Evolutionary conservation across 2,797 vertebrate genomes (phyloP).

Genomic region (Phoebastria nigripes): DNA sequence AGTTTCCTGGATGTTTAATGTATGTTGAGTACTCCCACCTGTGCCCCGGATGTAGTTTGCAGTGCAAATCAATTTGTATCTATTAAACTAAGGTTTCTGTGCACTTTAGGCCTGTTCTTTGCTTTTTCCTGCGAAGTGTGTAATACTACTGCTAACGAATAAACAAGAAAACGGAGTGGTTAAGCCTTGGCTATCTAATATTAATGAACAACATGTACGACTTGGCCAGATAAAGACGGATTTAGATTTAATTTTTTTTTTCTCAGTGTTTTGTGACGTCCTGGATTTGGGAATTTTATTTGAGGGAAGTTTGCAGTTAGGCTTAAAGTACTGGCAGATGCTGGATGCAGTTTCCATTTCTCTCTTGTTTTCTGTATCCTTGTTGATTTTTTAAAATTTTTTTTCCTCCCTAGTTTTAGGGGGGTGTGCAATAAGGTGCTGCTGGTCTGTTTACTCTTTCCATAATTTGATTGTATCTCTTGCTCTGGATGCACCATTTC

Average conservation of each 20-base stretch:
- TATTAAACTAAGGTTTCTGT: background rate
- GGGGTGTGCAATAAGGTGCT: background rate
- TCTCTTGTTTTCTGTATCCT: background rate
- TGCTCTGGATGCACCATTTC: background rate
- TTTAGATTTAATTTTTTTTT: background rate
- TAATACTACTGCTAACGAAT: background rate
- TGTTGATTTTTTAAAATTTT: background rate
- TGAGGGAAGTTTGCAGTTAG: background rate
- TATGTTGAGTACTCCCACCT: background rate
- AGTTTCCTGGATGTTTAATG: background rate
- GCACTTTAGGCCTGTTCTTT: background rate
- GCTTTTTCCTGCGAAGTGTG: background rate
- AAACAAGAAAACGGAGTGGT: background rate
- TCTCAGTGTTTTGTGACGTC: background rate
- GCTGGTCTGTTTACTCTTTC: background rate
- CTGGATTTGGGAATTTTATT: background rate
- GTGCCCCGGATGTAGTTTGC: background rate
- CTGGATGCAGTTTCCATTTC: background rate
- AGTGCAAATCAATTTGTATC: background rate
- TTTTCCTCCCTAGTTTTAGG: background rate
- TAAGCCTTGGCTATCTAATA: background rate
- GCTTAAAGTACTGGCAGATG: background rate
- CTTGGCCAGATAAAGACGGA: background rate
- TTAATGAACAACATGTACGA: background rate
- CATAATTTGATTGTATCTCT: background rate